A percentile compares a stretch with the other conserved stretches of the same genome.
These are phyloP conservation scores for Gymnoscopelus microlampas DNA, from an alignment of 2,797 vertebrate species.

Conservation along the genomic window DNA sequence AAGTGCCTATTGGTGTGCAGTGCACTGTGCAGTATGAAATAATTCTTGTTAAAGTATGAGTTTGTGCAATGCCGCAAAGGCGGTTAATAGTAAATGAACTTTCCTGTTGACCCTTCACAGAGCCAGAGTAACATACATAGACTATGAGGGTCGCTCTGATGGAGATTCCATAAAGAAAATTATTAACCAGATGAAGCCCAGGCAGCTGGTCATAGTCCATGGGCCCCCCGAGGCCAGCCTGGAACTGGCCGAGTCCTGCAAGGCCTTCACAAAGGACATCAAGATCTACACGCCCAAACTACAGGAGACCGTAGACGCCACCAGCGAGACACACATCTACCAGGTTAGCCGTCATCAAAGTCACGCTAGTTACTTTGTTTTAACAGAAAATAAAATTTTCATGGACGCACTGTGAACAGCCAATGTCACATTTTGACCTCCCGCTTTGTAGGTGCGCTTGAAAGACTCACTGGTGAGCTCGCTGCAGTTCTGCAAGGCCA, in stretches of 20 bases:
- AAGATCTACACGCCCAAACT: conserved; percentile 97
- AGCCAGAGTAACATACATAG: conserved; percentile 94
- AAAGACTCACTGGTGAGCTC: conserved; percentile 99
- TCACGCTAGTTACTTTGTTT: not conserved
- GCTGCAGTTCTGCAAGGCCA: conserved; percentile 97
- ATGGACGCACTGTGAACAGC: no score
- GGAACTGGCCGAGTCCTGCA: conserved; percentile 96
- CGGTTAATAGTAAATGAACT: not conserved
- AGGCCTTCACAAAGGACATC: conserved; percentile 97
- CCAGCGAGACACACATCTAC: conserved; percentile 98
- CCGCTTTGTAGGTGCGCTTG: conserved; percentile 87
- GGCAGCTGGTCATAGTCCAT: conserved; percentile 93
- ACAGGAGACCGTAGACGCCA: conserved; percentile 96
- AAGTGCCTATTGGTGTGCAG: no score
- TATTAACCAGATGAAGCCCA: conserved; percentile 98
- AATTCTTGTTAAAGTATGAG: no score
- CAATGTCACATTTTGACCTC: not conserved
- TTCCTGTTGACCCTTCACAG: conserved; percentile 65
- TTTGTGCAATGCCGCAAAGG: no score
- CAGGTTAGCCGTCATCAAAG: conserved; percentile 81
- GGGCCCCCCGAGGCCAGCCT: conserved; percentile 94
- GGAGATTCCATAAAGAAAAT: conserved; percentile 99
- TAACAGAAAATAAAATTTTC: no score
- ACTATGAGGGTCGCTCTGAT: conserved; percentile 98
- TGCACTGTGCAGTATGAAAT: no score